phyloP scores from a whole-genome alignment of 2,888 invertebrate species.

The Lasioglossum morio region DNA sequence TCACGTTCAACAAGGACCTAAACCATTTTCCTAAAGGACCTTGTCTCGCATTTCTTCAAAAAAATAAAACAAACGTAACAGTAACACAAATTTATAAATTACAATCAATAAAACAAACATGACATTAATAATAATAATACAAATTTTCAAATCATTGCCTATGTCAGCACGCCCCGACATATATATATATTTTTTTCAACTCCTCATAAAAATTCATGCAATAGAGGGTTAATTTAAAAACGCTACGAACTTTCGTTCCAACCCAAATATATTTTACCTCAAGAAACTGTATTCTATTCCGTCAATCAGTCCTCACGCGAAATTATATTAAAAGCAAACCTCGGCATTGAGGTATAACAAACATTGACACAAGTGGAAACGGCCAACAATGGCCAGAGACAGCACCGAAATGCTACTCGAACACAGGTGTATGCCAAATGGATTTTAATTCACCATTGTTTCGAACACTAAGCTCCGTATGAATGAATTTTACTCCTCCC shows the following conservation, averaged over 20 bases:
- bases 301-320: not conserved
- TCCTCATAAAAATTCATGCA: too few species aligned
- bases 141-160: too few species aligned
- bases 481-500: not conserved
- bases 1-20: too few species aligned
- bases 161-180: too few species aligned
- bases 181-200: too few species aligned
- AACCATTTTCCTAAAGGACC: too few species aligned
- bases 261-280: not conserved
- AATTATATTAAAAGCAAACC: not conserved
- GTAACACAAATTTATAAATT: too few species aligned
- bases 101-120: too few species aligned
- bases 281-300: not conserved
- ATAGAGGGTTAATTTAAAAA: not conserved
- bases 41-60: too few species aligned
- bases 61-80: too few species aligned
- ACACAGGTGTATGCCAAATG: not conserved
- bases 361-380: constrained; percentile 1
- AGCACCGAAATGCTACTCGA: not conserved
- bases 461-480: not conserved
- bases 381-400: not conserved
- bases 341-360: not conserved
- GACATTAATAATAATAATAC: too few species aligned
- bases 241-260: not conserved
- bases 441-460: constrained; percentile 7